Evolutionary conservation across 2,888 invertebrate genomes (phyloP), one percentile per base, ranked within the genome.

Genomic region (Pseudococcus longispinus): DNA sequence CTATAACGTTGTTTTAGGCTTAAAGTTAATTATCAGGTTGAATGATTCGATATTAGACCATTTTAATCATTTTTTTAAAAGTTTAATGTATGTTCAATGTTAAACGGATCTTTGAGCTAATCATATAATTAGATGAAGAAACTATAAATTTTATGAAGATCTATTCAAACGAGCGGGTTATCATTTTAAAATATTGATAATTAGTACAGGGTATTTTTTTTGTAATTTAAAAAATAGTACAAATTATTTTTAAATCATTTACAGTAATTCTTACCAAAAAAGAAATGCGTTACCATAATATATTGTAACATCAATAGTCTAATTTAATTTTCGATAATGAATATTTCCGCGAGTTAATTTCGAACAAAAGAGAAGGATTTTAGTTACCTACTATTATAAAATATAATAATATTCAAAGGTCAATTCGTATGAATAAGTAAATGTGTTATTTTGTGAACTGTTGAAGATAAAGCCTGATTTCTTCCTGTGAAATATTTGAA

Each of bases 311-410:
- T 80, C 42, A 80, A 80, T 42, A 42, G 77, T 42, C 42, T 80
- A 42, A 42, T 42, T n/a, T 32, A 70, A 60, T 23, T 80, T 20
- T 32, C 37, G 42, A 42, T 42, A 2, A 42, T 32, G 20, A 15
- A 2, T 37, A 20, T 42, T 37, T 80, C 42, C 11, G 9, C 20
- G 42, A 32, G 18, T 42, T 42, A 20, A 4, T 80, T 80, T 80
- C 18, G 37, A 42, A 80, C 37, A 29, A 80, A 70, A 42, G 77
- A 42, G 29, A 42, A 80, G 42, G 20, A 20, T 80, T n/a, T 80
- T 80, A 80, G 77, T 80, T 80, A 80, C 77, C 77, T 80, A 42
- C 29, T 80, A 80, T 42, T 80, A 42, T 80, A 80, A 80, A 42
- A 0, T 80, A 42, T 4, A n/a, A n/a, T 20, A 42, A 20, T 65